Evolutionary conservation across 2,888 invertebrate genomes (phyloP), one percentile per base, ranked within the genome.

Genomic region (Ditylenchus weischeri): DNA sequence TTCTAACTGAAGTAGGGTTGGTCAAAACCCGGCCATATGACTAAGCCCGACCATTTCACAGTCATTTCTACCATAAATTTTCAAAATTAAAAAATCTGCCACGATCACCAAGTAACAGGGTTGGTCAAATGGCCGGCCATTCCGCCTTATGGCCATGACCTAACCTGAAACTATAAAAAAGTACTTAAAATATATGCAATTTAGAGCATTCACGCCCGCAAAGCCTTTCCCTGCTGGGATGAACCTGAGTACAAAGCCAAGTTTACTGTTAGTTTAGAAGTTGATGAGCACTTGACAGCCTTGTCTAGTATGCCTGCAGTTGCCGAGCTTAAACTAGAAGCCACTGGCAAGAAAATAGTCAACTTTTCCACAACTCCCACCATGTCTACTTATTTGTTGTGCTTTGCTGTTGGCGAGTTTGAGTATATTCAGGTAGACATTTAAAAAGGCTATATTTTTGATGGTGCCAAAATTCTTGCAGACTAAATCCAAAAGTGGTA

Each of bases 381-480:
- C 84, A 93, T 93, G 92, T 89, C 92, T 65, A 92, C 93, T 0
- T 93, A 93, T 84, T 85, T 93, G 11, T 90, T 92, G 76, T 91
- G 92, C 0, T 88, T 93, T 75, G 89, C 91, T 0, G 90, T 93
- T 0, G 92, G 91, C 81, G 91, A 93, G 72, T 90, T 89, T 84
- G 88, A 77, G 82, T 88, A 87, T 81, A 88, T 86, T 75, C 89
- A 85, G 78, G 87, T 87, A 59, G 84, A 86, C 75, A 89, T 89
- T 0, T 84, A 86, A 77, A 86, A 87, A 80, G 87, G 88, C 76
- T 29, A 29, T 29, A 29, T 29, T 29, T 29, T 29, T 29, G 29
- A 29, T 29, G 29, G 5, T 29, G 3, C 5, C 29, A 29, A 29
- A 29, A 29, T 29, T 2, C 29, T 29, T 29, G 29, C 43, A 43